Conservation (phyloP, 2,888 invertebrate genomes). For the Spodoptera littoralis region DNA sequence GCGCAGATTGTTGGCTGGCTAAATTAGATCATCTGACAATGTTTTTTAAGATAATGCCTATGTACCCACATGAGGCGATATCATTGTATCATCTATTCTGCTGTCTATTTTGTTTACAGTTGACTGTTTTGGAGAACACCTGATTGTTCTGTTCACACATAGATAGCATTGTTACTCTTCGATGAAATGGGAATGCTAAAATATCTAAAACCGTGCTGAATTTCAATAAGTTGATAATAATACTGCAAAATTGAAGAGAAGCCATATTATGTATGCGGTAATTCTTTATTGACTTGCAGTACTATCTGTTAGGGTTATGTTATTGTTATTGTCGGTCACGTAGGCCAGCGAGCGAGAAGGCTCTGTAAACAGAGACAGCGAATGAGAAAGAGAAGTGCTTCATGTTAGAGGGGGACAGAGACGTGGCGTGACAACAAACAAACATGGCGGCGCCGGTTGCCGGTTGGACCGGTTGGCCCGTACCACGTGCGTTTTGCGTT, state of each 20-base stretch:
- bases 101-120: slow-evolving; percentile 30
- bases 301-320: slow-evolving; percentile 75
- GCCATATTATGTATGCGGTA: slow-evolving; percentile 50
- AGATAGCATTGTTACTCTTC: slow-evolving; percentile 47
- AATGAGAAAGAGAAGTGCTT: slow-evolving; percentile 57
- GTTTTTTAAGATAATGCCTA: slow-evolving; percentile 58
- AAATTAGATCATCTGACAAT: slow-evolving; percentile 58
- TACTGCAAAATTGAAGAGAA: slow-evolving; percentile 51
- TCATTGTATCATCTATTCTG: slow-evolving; percentile 46
- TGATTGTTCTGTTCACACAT: slow-evolving; percentile 34
- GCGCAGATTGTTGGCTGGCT: slow-evolving; percentile 43
- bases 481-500: slow-evolving; percentile 85
- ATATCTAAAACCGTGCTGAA: slow-evolving; percentile 42
- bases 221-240: slow-evolving; percentile 54
- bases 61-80: slow-evolving; percentile 44
- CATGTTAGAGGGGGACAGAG: slow-evolving; percentile 70
- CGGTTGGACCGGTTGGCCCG: slow-evolving; percentile 82
- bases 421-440: slow-evolving; percentile 87
- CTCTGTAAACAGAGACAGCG: slow-evolving; percentile 63
- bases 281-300: slow-evolving; percentile 59
- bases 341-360: slow-evolving; percentile 75
- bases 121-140: slow-evolving; percentile 32
- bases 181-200: slow-evolving; percentile 59
- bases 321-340: slow-evolving; percentile 87
- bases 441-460: slow-evolving; percentile 86